phyloP scores from a whole-genome alignment of 2,888 invertebrate genomes.

The Rhaphigaster nebulosa region DNA sequence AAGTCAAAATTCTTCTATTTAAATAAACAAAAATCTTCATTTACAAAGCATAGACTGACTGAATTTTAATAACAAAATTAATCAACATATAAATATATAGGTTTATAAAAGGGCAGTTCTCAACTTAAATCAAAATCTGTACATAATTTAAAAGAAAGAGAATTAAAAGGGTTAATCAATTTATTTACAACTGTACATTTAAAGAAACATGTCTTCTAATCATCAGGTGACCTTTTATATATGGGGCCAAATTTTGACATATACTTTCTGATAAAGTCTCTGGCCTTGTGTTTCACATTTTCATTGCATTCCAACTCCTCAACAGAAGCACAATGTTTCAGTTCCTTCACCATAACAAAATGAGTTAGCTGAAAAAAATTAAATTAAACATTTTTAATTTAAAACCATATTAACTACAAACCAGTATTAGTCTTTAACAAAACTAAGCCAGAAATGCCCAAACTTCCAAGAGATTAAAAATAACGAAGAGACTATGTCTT shows the following conservation, averaged over 20 bases:
- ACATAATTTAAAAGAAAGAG: constrained; percentile 6
- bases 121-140: constrained; percentile 34
- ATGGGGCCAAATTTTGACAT: constrained; percentile 94
- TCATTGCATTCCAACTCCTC: constrained; percentile 90
- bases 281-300: constrained; percentile 93
- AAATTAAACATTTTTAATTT: too few relatives aligned
- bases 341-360: constrained; percentile 94
- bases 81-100: constrained; percentile 16
- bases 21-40: constrained; percentile 25
- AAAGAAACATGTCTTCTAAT: constrained; percentile 66
- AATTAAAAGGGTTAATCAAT: neutral
- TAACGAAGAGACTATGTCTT: too few relatives aligned
- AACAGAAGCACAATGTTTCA: constrained; percentile 90
- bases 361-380: constrained; percentile 85
- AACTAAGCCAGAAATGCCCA: too few relatives aligned
- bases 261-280: constrained; percentile 94
- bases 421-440: too few relatives aligned
- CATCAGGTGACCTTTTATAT: constrained; percentile 80
- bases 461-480: too few relatives aligned
- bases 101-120: neutral
- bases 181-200: constrained; percentile 56
- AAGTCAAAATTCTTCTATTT: neutral
- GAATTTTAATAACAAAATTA: neutral
- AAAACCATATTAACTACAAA: too few relatives aligned
- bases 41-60: constrained; percentile 17